Base-by-base conservation (phyloP, 2,797 vertebrate genomes). In the Meda fulgida region DNA sequence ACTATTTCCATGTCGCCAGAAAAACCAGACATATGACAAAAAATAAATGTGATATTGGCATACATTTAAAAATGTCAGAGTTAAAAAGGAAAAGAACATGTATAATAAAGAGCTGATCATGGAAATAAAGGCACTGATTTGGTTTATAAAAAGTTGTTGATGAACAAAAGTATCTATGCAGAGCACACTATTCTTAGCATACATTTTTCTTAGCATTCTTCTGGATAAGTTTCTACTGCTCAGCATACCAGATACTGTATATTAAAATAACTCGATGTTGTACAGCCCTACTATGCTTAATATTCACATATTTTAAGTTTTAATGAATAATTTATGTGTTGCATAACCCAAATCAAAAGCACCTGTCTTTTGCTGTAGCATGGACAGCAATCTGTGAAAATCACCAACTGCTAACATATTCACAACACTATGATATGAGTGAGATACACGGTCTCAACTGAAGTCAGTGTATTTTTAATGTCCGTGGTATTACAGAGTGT, bases 91-190 rank as follows among this genome's bases (percentile, higher is more conserved):
- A 78, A 43, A 18, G 8, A 69, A 70, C 10, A 16, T 75, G 58
- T 55, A 69, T 78, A 69, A 78, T 60, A 71, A 84, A 48, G 26
- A 0, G 10, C 8, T 55, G 51, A 78, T 34, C 14, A 34, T 70
- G 14, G 70, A 70, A 84, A 78, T 48, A 71, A 78, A 78, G 11
- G 23, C 21, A 58, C 36, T 84, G 38, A 71, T 84, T 84, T 78
- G 48, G 21, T 43, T 40, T 77, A 77, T 53, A 31, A 78, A 77
- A 31, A 67, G 48, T 6, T 34, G 67, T 34, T 81, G 43, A 55
- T 83, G 72, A 83, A 67, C 14, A 7, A 40, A 29, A 26, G 4
- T 23, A 29, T 67, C 10, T 51, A 38, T 31, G 9, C 38, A 63
- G 6, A 40, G 31, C 73, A 34, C 26, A 34, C 26, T 78, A 60